Conservation (phyloP, 2,888 invertebrate genomes). For the Pheosia tremula region DNA sequence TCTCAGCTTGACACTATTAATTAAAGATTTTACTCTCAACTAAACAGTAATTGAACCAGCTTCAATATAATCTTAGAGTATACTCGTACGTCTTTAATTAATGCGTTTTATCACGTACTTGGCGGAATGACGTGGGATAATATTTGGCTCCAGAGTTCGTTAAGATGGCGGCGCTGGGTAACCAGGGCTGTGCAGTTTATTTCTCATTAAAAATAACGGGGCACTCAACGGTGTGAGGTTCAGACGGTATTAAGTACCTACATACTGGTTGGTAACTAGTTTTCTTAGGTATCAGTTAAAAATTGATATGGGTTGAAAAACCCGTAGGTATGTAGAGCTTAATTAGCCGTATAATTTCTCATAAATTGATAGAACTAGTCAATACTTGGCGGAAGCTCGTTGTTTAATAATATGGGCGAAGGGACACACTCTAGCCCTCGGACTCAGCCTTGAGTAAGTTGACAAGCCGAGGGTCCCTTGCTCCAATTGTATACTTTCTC, state of each 20-base stretch:
- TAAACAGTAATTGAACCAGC: not conserved
- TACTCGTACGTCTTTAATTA: slow-evolving; percentile 34
- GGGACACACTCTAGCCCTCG: too few relatives aligned
- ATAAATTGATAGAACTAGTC: too few relatives aligned
- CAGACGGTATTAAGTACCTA: slow-evolving; percentile 15
- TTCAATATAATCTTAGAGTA: slow-evolving; percentile 20
- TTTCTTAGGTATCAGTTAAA: slow-evolving; percentile 8
- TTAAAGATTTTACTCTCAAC: not conserved
- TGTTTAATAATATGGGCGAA: too few relatives aligned
- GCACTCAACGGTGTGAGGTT: slow-evolving; percentile 29
- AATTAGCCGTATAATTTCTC: too few relatives aligned
- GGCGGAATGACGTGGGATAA: slow-evolving; percentile 29
- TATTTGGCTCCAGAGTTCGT: slow-evolving; percentile 39
- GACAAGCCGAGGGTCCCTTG: too few relatives aligned
- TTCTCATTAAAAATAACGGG: slow-evolving; percentile 47
- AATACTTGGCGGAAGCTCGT: too few relatives aligned
- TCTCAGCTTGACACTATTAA: not conserved
- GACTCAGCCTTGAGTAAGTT: too few relatives aligned
- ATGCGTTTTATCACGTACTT: slow-evolving; percentile 39
- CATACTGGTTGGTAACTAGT: slow-evolving; percentile 3
- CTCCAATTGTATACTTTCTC: too few relatives aligned
- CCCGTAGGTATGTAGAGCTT: not conserved
- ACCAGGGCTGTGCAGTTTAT: slow-evolving; percentile 38
- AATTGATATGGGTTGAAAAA: not conserved
- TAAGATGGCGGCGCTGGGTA: slow-evolving; percentile 28